phyloP scores from a whole-genome alignment of 2,797 vertebrate genomes.

The Myripristis murdjan region DNA sequence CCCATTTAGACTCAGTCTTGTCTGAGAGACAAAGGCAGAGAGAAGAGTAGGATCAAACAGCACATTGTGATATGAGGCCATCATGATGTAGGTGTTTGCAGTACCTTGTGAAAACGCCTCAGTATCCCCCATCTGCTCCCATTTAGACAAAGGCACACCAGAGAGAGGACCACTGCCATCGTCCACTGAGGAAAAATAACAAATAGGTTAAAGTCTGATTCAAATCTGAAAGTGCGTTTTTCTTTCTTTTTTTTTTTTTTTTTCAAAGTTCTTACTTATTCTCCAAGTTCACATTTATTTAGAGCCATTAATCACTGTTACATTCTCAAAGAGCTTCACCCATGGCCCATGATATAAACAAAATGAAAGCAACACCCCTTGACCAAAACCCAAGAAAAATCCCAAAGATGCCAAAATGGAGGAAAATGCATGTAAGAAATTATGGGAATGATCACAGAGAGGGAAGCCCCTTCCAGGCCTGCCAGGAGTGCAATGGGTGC shows the following conservation, averaged over 20 bases:
- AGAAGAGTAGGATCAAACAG: conserved; percentile 1
- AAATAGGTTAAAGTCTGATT: neutral
- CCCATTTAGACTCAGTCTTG: conserved; percentile 84
- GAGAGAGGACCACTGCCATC: conserved; percentile 73
- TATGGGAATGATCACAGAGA: too few relatives aligned
- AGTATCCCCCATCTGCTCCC: conserved; percentile 82
- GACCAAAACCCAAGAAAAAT: too few relatives aligned
- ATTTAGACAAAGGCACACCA: conserved; percentile 86
- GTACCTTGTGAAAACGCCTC: conserved; percentile 77
- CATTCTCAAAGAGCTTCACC: too few relatives aligned
- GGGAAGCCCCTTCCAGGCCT: too few relatives aligned
- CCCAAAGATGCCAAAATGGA: too few relatives aligned
- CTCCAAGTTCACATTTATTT: too few relatives aligned
- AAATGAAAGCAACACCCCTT: too few relatives aligned
- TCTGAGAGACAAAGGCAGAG: conserved; percentile 60
- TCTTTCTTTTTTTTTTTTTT: neutral
- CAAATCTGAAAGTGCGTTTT: neutral
- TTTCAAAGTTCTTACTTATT: neutral
- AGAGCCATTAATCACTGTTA: too few relatives aligned
- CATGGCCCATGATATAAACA: too few relatives aligned
- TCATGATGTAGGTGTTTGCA: conserved; percentile 7
- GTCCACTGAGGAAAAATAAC: conserved; percentile 73
- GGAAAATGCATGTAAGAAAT: too few relatives aligned
- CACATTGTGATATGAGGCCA: neutral
- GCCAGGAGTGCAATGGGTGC: too few relatives aligned